A percentile compares a stretch with the other conserved stretches of the same genome.
Conservation (phyloP, 2,888 invertebrate genomes). For the Papilio elwesi region DNA sequence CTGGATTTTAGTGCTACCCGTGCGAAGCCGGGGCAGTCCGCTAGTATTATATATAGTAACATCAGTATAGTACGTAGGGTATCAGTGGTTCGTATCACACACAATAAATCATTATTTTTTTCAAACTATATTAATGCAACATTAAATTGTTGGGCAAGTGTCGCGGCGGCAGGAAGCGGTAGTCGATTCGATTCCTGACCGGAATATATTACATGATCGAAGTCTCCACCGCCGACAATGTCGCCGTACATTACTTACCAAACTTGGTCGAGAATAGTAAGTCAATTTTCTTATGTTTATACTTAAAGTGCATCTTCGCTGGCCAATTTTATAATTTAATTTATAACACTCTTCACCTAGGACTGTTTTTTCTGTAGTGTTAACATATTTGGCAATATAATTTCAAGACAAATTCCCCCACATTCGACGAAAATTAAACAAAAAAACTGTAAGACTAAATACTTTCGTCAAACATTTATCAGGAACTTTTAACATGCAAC, state of each 20-base stretch:
- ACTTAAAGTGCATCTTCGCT: constrained; percentile 26
- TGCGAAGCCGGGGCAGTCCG: too few species aligned
- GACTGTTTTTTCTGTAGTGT: too few species aligned
- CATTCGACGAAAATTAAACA: too few species aligned
- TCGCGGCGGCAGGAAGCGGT: constrained; percentile 72
- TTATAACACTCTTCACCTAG: background rate
- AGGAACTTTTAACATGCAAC: too few species aligned
- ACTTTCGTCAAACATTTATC: too few species aligned
- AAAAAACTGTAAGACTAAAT: too few species aligned
- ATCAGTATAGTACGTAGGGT: too few species aligned
- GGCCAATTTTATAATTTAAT: background rate
- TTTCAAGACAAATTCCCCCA: too few species aligned
- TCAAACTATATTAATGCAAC: constrained; percentile 40
- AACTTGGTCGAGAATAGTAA: constrained; percentile 59
- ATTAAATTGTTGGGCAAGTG: constrained; percentile 55
- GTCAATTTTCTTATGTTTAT: constrained; percentile 46
- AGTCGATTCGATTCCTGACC: constrained; percentile 74
- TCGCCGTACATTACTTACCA: constrained; percentile 59
- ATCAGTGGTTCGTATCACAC: too few species aligned
- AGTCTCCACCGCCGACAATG: constrained; percentile 64
- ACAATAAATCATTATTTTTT: constrained; percentile 35
- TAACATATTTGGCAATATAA: too few species aligned
- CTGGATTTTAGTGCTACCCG: too few species aligned
- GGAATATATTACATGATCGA: constrained; percentile 63
- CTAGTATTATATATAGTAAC: too few species aligned